Conservation (phyloP, 2,113 vertebrate genomes). For the Cnemophilus loriae region DNA sequence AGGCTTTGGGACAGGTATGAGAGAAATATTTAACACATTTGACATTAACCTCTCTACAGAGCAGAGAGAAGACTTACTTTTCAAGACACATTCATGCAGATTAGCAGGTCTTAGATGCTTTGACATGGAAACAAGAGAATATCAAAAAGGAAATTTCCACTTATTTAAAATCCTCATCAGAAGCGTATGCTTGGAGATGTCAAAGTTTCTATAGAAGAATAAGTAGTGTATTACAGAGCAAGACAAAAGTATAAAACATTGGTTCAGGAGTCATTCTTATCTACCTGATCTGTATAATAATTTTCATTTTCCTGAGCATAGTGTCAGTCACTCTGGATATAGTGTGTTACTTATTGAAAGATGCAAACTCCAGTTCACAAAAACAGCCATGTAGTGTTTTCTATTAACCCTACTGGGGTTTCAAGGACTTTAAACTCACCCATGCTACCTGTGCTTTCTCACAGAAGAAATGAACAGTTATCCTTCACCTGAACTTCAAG, state of each 20-base stretch:
- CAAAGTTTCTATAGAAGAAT: background rate
- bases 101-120: background rate
- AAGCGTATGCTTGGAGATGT: background rate
- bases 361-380: background rate
- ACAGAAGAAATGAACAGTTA: slow-evolving; percentile 78
- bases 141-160: background rate
- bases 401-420: background rate
- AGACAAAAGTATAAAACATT: background rate
- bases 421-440: background rate
- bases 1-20: background rate
- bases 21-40: background rate
- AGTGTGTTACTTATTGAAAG: background rate
- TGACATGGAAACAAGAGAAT: background rate
- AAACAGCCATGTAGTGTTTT: background rate
- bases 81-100: background rate
- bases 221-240: background rate
- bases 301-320: background rate
- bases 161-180: background rate
- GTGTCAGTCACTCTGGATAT: background rate
- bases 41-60: background rate
- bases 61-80: background rate
- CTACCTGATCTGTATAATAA: background rate
- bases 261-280: background rate
- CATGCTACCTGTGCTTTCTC: background rate
- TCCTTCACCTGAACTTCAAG: slow-evolving; percentile 62